Conservation (phyloP, 2,797 vertebrate genomes). For the Malacoraja senta region DNA sequence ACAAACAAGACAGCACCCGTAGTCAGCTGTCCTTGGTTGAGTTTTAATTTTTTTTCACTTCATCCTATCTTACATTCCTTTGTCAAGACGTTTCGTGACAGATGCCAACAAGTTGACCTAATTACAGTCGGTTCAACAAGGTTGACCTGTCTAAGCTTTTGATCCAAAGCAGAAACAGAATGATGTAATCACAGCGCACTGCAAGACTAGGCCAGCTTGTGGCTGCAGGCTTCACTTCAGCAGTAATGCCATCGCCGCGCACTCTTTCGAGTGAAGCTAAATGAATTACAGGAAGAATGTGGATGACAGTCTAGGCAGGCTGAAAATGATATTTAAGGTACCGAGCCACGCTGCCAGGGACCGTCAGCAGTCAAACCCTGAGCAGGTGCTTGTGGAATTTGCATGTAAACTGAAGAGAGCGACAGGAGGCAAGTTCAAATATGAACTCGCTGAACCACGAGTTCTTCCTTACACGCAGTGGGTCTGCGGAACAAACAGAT, state of each 20-base stretch:
- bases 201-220: not conserved
- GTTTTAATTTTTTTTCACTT: constrained; percentile 40
- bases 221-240: not conserved
- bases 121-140: not conserved
- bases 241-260: no score
- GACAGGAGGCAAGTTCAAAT: constrained; percentile 6
- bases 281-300: not conserved
- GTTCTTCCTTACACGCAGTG: not conserved
- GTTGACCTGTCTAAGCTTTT: not conserved
- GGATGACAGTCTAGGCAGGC: not conserved
- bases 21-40: not conserved
- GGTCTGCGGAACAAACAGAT: not conserved
- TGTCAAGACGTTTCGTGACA: constrained; percentile 39
- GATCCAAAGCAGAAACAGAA: not conserved
- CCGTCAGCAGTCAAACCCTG: not conserved
- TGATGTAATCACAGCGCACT: not conserved
- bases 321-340: not conserved
- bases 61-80: constrained; percentile 38
- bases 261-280: not conserved
- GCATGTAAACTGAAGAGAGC: constrained; percentile 21
- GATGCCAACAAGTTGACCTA: constrained; percentile 40
- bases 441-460: not conserved
- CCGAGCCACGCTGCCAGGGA: not conserved
- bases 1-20: no score
- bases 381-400: constrained; percentile 18